These are phyloP conservation scores for Halictus quadricinctus DNA, from an alignment of 2,888 invertebrate species.

Conservation along the genomic window DNA sequence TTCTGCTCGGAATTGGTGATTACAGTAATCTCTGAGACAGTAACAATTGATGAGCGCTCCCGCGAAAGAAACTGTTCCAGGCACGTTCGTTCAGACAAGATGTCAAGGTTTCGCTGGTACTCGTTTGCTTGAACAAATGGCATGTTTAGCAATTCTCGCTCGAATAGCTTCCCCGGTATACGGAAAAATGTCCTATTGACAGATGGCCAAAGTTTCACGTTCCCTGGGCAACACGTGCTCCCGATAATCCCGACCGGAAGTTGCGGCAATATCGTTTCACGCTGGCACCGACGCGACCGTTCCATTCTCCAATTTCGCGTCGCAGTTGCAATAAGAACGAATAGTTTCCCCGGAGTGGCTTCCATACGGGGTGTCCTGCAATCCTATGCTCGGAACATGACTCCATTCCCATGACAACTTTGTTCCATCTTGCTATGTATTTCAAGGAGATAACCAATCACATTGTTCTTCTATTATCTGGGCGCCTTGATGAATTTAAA, in stretches of 20 bases:
- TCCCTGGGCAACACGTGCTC: background rate
- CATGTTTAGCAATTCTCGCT: background rate
- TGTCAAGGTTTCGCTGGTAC: background rate
- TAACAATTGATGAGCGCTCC: background rate
- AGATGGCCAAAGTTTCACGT: background rate
- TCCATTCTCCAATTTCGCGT: conserved; percentile 25
- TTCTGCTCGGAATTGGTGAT: background rate
- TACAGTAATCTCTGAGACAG: background rate
- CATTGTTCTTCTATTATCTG: no score
- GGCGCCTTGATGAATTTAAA: no score
- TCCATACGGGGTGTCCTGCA: background rate
- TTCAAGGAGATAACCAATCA: no score
- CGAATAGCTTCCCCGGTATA: background rate
- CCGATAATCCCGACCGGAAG: background rate
- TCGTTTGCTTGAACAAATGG: background rate
- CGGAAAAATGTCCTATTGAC: conserved; percentile 1
- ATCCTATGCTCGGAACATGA: background rate
- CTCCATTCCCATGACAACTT: no score
- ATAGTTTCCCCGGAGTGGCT: background rate
- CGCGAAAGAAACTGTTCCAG: background rate
- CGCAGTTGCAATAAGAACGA: conserved; percentile 7
- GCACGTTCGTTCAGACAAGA: background rate
- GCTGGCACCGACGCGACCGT: background rate
- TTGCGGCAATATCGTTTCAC: conserved; percentile 1
- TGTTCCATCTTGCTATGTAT: no score